Base-by-base conservation (phyloP, 2,113 vertebrate genomes). In the Brachypodius melanocephalos region DNA sequence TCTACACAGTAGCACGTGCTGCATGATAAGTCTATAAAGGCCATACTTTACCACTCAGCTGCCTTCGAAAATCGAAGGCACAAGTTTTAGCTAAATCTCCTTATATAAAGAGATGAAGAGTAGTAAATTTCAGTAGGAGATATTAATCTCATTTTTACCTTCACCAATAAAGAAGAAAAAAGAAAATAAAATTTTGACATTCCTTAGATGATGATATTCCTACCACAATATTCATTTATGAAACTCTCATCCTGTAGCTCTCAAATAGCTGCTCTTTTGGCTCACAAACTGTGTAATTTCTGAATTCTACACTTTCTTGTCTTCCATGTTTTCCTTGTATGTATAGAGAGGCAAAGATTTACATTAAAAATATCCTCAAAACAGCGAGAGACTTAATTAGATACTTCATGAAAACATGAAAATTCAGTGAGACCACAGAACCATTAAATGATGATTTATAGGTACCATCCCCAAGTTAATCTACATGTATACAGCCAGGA, bases 101-200 rank as follows among this genome's bases (percentile, higher is more conserved):
- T 67, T 89, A 91, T 32, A 46, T 46, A 49, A 24, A 85, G 36
- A 73, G 38, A 48, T 80, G 16, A 26, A 24, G 8, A 83, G 28
- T 43, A 75, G 48, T 76, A 59, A 87, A 62, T 71, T 92, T 97
- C 76, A 34, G 16, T 34, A 69, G 48, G 57, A 80, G 26, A 92
- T 28, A 67, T 67, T 97, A 20, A 95, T 92, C 68, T 85, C 17
- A 73, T 92, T 96, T 96, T 97, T 93, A 94, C 66, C 58, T 87
- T 89, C 79, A 62, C 38, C 76, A 96, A 88, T 97, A 96, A 96
- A 97, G 85, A 95, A 97, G 43, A 96, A 97, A 96, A 96, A 97
- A 97, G 78, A 94, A 97, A 98, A 97, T 94, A 96, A 97, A 97
- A 77, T 94, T 96, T 91, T 96, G 84, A 97, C 92, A 85, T 79